Base-by-base conservation (phyloP, 64 coral and sea anemone genomes). In the Pachyseris speciosa region DNA sequence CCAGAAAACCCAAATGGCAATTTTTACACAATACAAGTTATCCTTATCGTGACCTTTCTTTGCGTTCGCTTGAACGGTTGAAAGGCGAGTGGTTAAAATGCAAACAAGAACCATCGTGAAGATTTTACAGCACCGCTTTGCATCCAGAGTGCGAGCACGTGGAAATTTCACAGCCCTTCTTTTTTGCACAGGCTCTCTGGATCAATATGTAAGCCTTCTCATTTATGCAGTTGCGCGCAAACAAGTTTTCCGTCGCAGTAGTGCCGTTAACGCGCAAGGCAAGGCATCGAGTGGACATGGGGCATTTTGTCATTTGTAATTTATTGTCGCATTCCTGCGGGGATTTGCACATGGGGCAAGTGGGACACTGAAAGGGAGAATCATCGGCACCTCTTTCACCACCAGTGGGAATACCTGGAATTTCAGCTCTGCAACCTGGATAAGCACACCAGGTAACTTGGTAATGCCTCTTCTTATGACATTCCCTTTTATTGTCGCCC, bases 391-490 rank as follows among this genome's bases (percentile, higher is more conserved):
- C 20, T 16, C 29, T 48, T 8, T 50, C 32, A 37, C 29, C 3
- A 33, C 3, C 32, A 12, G 11, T 12, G 7, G 36, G 20, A 24
- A 71, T 53, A 4, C 26, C 16, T 2, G 26, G 0, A 28, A 53
- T 8, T 51, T 51, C 47, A 50, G 77, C 77, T 81, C 12, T 55
- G 75, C 75, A 78, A 17, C 75, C 75, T 33, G 75, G 5, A n/a
- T n/a, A n/a, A n/a, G n/a, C n/a, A n/a, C n/a, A n/a, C n/a, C n/a
- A n/a, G n/a, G n/a, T n/a, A n/a, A n/a, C n/a, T n/a, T n/a, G n/a
- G n/a, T n/a, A n/a, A n/a, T n/a, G n/a, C n/a, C n/a, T n/a, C n/a
- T n/a, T n/a, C n/a, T n/a, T n/a, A n/a, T n/a, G n/a, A n/a, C n/a
- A n/a, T n/a, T n/a, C n/a, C n/a, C n/a, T n/a, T n/a, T n/a, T n/a